Conservation (phyloP, 1,140 invertebrate genomes). For the Paracyclopina nana region DNA sequence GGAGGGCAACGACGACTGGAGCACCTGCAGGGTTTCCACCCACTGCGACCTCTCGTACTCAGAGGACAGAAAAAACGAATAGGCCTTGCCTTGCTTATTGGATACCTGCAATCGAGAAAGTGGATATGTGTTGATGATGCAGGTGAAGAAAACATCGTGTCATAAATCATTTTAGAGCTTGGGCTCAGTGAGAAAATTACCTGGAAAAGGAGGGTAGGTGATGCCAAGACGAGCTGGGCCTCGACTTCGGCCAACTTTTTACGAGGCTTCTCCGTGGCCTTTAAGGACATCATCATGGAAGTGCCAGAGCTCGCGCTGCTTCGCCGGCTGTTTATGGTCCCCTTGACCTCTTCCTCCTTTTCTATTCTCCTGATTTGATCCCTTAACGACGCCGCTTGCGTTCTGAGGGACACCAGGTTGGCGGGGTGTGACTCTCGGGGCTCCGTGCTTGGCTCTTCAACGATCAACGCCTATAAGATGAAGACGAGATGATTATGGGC, state of each 20-base stretch:
- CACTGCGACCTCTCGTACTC: slow-evolving; percentile 82
- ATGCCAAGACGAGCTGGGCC: slow-evolving; percentile 65
- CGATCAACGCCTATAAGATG: slow-evolving; percentile 28
- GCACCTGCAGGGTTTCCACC: slow-evolving; percentile 66
- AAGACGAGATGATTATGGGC: no score
- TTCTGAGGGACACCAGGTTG: slow-evolving; percentile 61
- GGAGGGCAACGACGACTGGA: slow-evolving; percentile 33
- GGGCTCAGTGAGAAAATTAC: no score
- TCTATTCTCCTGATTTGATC: slow-evolving; percentile 47
- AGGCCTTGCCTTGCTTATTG: slow-evolving; percentile 38
- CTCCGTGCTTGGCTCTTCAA: slow-evolving; percentile 44
- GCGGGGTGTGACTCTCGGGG: slow-evolving; percentile 47
- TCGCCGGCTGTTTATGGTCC: no score
- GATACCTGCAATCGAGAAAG: slow-evolving; percentile 30
- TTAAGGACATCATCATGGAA: slow-evolving; percentile 14
- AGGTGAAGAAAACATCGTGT: no score
- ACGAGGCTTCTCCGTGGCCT: slow-evolving; percentile 45
- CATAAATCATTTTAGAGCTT: no score
- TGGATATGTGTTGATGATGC: no score
- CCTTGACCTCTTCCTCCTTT: slow-evolving; percentile 18
- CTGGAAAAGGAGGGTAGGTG: slow-evolving; percentile 64
- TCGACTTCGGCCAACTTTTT: slow-evolving; percentile 74
- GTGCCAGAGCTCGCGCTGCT: not conserved
- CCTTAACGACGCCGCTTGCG: slow-evolving; percentile 59
- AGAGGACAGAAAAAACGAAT: slow-evolving; percentile 73